Evolutionary conservation across 2,113 vertebrate genomes (phyloP).

Genomic region (Baryphthengus martii): DNA sequence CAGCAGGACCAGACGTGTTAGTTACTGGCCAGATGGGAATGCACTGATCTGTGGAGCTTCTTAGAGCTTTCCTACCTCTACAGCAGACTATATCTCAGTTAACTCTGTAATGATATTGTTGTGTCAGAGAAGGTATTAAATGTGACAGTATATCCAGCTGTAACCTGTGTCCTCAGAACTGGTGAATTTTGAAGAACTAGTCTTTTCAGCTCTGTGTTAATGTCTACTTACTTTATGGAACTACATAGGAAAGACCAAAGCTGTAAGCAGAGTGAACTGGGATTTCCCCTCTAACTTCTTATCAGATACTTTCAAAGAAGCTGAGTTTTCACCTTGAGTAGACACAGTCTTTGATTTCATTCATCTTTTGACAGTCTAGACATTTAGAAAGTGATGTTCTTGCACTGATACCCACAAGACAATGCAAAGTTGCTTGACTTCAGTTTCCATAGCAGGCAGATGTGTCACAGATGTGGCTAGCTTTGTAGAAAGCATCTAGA

Average conservation of each 20-base stretch:
- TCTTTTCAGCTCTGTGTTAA: neutral
- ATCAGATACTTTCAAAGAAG: neutral
- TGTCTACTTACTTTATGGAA: neutral
- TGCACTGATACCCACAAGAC: neutral
- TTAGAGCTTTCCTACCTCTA: neutral
- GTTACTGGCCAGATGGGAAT: neutral
- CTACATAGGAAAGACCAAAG: neutral
- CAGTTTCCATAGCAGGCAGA: neutral
- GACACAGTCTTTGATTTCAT: neutral
- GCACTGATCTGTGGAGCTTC: neutral
- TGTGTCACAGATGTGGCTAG: neutral
- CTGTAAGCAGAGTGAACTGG: neutral
- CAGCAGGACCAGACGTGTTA: neutral
- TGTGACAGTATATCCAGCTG: neutral
- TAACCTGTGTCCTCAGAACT: neutral
- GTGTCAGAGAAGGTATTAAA: neutral
- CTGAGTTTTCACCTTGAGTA: neutral
- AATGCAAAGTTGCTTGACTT: neutral
- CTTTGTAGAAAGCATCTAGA: neutral
- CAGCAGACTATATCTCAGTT: neutral
- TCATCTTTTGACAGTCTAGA: neutral
- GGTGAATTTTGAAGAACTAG: neutral
- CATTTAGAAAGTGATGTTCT: neutral
- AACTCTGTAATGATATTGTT: neutral
- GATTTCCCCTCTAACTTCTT: neutral